Evolutionary conservation across 2,797 vertebrate genomes (phyloP).

Genomic region (Xenentodon cancila): DNA sequence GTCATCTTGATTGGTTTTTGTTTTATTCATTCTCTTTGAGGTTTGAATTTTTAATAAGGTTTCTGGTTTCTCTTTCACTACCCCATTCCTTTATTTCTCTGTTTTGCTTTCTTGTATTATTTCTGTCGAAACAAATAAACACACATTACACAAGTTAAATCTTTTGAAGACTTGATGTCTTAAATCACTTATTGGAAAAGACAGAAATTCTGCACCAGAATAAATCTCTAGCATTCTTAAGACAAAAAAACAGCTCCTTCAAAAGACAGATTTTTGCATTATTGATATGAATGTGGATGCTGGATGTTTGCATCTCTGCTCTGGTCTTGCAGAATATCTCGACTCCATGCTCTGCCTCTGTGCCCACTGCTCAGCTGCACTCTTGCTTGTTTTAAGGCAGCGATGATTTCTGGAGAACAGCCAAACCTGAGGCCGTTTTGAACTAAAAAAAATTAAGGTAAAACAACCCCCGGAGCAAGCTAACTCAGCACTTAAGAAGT

Average conservation of each 20-base stretch:
- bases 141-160: conserved; percentile 9
- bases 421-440: conserved; percentile 37
- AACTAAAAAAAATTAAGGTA: conserved; percentile 26
- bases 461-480: conserved; percentile 11
- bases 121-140: conserved; percentile 11
- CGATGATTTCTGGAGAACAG: conserved; percentile 48
- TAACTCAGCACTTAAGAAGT: neutral
- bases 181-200: conserved; percentile 24
- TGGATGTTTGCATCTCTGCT: conserved; percentile 27
- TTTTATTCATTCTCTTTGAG: conserved; percentile 36
- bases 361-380: conserved; percentile 51
- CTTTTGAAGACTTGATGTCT: conserved; percentile 8
- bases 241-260: conserved; percentile 2
- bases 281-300: conserved; percentile 53
- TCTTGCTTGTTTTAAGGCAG: conserved; percentile 55
- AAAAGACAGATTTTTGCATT: conserved; percentile 43
- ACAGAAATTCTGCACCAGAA: conserved; percentile 25
- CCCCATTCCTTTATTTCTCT: conserved; percentile 19
- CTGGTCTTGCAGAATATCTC: conserved; percentile 37
- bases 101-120: conserved; percentile 5
- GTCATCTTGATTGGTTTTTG: conserved; percentile 31
- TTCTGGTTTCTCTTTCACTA: neutral
- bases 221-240: conserved; percentile 14
- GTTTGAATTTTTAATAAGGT: conserved; percentile 39
- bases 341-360: conserved; percentile 36